Conservation (phyloP, 2,797 vertebrate genomes). For the Neomorphus geoffroyi region DNA sequence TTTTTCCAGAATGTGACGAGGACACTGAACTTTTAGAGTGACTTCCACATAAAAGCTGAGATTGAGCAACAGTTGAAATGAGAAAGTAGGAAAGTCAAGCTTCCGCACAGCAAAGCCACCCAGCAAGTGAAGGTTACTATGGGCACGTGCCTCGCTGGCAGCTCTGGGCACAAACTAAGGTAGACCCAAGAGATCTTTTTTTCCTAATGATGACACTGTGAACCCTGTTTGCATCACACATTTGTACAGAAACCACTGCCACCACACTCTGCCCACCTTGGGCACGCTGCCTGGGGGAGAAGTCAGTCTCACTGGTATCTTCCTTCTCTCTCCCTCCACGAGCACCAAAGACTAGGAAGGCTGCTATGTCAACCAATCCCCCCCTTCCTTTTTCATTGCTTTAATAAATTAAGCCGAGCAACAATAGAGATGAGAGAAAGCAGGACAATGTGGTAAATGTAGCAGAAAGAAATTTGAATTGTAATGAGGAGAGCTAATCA, state of each 20-base stretch:
- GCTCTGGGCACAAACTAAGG: not conserved
- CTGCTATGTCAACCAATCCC: not conserved
- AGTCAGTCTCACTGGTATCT: not conserved
- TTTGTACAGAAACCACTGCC: not conserved
- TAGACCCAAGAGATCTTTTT: not conserved
- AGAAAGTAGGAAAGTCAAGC: not conserved
- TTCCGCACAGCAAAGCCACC: not conserved
- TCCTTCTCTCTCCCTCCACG: not conserved
- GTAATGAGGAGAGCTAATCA: slow-evolving; percentile 73
- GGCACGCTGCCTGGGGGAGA: not conserved
- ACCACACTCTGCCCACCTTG: not conserved
- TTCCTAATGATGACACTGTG: not conserved
- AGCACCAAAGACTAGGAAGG: not conserved
- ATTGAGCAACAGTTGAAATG: not conserved
- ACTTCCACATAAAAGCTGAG: not conserved
- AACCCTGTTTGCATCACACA: fast-evolving
- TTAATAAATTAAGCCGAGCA: slow-evolving; percentile 57
- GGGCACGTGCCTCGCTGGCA: not conserved
- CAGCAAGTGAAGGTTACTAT: not conserved
- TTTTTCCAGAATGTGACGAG: not conserved
- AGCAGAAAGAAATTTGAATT: slow-evolving; percentile 74
- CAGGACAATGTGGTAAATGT: slow-evolving; percentile 74
- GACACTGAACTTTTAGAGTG: not conserved
- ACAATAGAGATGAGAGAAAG: slow-evolving; percentile 70
- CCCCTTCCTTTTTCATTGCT: not conserved